Evolutionary conservation across 1,140 invertebrate genomes (phyloP), one percentile per base, ranked within the genome.

Genomic region (Drosophila parvula): DNA sequence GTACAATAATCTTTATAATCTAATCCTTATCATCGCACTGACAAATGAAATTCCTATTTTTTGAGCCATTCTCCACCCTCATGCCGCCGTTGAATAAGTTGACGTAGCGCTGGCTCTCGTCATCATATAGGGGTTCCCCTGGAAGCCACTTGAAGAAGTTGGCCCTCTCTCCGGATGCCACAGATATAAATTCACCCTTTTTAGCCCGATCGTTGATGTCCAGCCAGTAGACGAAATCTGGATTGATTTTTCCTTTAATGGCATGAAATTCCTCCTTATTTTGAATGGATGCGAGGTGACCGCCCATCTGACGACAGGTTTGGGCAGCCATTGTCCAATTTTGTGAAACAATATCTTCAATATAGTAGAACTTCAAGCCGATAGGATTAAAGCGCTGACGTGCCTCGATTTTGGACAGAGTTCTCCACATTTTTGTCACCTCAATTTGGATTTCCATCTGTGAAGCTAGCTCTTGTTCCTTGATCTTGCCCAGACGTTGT

Each of bases 51-150:
- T 59, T 30, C 2, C 53, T 0, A 1, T 56, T 27, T 11, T 4
- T 56, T 2, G 18, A 40, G 5, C 12, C 32, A 56, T 56, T 56
- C 9, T 56, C 53, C 9, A 56, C 32, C 18, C 50, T 36, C 50
- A 56, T 38, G 5, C 53, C 53, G 6, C 34, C 53, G 5, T 56
- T 40, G 9, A 56, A 56, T 18, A 56, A 27, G 18, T 40, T 40
- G 0, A 56, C 53, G 4, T 40, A 40, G 0, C 34, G 53, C 9
- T 56, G 34, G 5, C 8, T 53, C 0, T 53, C 50, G 18, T 53
- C 53, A 56, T 56, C 53, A 11, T 56, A 40, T 4, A 3, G 14
- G 3, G 53, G 53, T n/a, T 56, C 53, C 3, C 18, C 34, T 10
- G 27, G 55, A 5, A 43, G 36, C 55, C 55, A 57, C 10, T 2